Evolutionary conservation across 2,888 invertebrate species (phyloP).

Genomic region (Holacanthella duospinosa): DNA sequence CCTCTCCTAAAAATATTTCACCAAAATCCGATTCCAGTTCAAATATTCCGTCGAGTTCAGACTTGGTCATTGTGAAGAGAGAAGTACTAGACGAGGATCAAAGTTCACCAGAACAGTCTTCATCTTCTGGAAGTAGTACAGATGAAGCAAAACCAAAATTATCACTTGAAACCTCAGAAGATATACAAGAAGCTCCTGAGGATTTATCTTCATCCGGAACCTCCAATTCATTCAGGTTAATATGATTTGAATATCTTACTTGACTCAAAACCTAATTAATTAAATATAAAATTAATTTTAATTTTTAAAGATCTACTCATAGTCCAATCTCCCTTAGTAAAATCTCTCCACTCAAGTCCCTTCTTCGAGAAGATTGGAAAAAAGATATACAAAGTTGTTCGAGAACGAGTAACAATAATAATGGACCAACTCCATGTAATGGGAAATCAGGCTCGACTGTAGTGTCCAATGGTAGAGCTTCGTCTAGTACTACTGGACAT

Average conservation of each 20-base stretch:
- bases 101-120: slow-evolving; percentile 22
- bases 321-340: slow-evolving; percentile 38
- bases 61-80: slow-evolving; percentile 34
- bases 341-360: slow-evolving; percentile 71
- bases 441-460: neutral
- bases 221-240: slow-evolving; percentile 28
- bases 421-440: neutral
- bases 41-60: slow-evolving; percentile 58
- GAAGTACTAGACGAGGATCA: slow-evolving; percentile 29
- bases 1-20: slow-evolving; percentile 46
- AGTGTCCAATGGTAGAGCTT: neutral
- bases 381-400: slow-evolving; percentile 44
- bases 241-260: too few relatives aligned
- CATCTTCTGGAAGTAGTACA: slow-evolving; percentile 12
- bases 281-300: neutral
- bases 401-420: neutral
- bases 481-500: neutral
- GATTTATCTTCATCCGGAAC: slow-evolving; percentile 26
- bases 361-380: slow-evolving; percentile 72
- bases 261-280: neutral
- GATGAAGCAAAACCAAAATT: slow-evolving; percentile 22
- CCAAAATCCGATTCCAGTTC: slow-evolving; percentile 71
- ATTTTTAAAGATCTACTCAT: slow-evolving; percentile 16
- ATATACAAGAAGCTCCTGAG: slow-evolving; percentile 36
- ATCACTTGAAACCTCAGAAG: slow-evolving; percentile 16